These are phyloP conservation scores for Catalaphyllia jardinei DNA, from an alignment of 64 coral and sea anemone genomes.

Conservation along the genomic window DNA sequence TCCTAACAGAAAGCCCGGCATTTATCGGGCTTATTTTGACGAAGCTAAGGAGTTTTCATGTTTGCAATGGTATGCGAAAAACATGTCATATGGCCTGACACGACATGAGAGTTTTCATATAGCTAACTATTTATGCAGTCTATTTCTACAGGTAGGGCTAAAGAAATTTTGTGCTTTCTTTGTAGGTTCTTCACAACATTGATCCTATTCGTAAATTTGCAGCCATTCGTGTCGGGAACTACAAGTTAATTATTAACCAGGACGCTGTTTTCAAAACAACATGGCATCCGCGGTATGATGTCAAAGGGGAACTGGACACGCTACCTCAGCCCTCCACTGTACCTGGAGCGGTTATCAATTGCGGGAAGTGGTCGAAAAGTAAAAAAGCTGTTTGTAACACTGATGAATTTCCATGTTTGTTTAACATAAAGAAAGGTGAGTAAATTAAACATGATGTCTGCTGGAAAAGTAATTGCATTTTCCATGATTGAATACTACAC, in stretches of 20 bases:
- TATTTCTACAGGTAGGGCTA: not conserved
- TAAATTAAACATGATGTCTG: not conserved
- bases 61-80: too few relatives aligned
- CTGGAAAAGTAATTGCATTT: too few relatives aligned
- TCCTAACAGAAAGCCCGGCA: too few relatives aligned
- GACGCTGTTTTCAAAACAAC: conserved; percentile 79
- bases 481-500: too few relatives aligned
- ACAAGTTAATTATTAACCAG: conserved; percentile 95
- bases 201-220: conserved; percentile 86
- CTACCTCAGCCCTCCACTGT: conserved; percentile 43
- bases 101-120: too few relatives aligned
- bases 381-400: conserved; percentile 65
- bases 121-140: not conserved
- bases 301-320: conserved; percentile 35
- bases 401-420: conserved; percentile 79
- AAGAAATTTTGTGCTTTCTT: not conserved
- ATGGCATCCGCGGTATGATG: conserved; percentile 79
- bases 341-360: conserved; percentile 73
- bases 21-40: too few relatives aligned
- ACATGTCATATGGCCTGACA: too few relatives aligned
- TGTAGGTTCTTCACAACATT: conserved; percentile 80
- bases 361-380: conserved; percentile 61
- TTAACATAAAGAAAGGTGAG: conserved; percentile 75
- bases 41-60: too few relatives aligned
- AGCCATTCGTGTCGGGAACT: conserved; percentile 79